phyloP scores from a whole-genome alignment of 2,797 vertebrate species.

The Salarias fasciatus region DNA sequence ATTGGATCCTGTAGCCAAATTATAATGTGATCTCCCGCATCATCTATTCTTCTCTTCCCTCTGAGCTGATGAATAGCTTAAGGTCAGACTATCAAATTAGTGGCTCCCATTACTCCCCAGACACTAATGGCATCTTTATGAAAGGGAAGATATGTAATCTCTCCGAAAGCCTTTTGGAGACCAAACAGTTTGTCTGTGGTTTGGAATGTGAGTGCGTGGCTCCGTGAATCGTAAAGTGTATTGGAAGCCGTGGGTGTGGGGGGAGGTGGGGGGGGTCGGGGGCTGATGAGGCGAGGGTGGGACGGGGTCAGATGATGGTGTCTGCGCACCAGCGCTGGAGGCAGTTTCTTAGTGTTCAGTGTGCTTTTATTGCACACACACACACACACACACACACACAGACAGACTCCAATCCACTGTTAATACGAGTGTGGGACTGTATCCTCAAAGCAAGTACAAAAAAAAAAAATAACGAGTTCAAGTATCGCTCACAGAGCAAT shows the following conservation, averaged over 20 bases:
- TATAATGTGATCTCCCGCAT: constrained; percentile 78
- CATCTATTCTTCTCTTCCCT: constrained; percentile 74
- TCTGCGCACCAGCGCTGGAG: constrained; percentile 4
- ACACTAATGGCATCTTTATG: constrained; percentile 82
- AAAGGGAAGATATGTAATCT: constrained; percentile 79
- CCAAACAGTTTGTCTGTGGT: constrained; percentile 72
- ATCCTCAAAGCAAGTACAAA: constrained; percentile 2
- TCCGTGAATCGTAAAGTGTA: constrained; percentile 57
- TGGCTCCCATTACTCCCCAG: constrained; percentile 78
- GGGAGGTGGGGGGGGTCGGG: no score
- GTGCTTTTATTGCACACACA: no score
- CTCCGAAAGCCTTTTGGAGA: constrained; percentile 74
- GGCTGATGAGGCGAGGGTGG: no score
- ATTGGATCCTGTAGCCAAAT: constrained; percentile 80
- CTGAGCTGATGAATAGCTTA: constrained; percentile 80
- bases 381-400: no score
- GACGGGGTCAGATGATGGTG: neutral
- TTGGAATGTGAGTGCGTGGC: constrained; percentile 60
- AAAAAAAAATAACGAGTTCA: constrained; percentile 7
- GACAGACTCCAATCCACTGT: neutral
- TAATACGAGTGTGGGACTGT: constrained; percentile 6
- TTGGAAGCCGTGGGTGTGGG: constrained; percentile 5
- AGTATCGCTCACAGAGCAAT: no score
- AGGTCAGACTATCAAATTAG: constrained; percentile 82
- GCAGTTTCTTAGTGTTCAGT: constrained; percentile 5